These are phyloP conservation scores for Tinamus guttatus DNA, from an alignment of 2,113 vertebrate species.

Conservation along the genomic window DNA sequence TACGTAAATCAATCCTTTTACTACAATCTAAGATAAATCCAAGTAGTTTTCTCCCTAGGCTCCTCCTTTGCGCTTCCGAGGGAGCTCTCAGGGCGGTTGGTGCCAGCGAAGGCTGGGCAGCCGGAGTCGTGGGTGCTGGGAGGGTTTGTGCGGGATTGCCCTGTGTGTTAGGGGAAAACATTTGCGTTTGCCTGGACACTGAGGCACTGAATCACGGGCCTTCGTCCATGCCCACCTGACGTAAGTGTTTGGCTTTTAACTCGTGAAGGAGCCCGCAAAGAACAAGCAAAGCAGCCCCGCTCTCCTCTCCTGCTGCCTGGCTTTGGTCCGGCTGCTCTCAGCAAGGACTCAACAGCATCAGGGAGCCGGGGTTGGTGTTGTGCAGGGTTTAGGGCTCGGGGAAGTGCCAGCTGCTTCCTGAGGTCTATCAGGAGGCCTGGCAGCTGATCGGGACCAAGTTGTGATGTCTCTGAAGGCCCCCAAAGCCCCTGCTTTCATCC, in stretches of 20 bases:
- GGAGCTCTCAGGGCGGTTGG: neutral
- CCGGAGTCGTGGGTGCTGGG: neutral
- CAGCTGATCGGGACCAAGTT: neutral
- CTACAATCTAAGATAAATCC: neutral
- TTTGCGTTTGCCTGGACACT: too few species aligned
- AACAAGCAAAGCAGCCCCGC: neutral
- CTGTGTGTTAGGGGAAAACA: too few species aligned
- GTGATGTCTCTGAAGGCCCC: neutral
- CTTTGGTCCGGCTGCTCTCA: neutral
- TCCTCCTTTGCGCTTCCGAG: neutral
- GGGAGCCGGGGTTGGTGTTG: neutral
- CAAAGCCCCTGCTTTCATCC: neutral
- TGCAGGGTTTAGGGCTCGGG: neutral
- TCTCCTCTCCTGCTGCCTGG: neutral
- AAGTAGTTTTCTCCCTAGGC: neutral
- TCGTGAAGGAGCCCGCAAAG: neutral
- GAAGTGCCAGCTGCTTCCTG: neutral
- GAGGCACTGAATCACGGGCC: too few species aligned
- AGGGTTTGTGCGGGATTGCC: neutral
- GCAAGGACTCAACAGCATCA: neutral
- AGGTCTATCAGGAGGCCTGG: fast-evolving
- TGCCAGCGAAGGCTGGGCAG: neutral
- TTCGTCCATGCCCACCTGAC: too few species aligned
- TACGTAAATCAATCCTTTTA: too few species aligned
- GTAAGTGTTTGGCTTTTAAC: neutral